Evolutionary conservation across 2,113 vertebrate species (phyloP).

Genomic region (Trachemys scripta): DNA sequence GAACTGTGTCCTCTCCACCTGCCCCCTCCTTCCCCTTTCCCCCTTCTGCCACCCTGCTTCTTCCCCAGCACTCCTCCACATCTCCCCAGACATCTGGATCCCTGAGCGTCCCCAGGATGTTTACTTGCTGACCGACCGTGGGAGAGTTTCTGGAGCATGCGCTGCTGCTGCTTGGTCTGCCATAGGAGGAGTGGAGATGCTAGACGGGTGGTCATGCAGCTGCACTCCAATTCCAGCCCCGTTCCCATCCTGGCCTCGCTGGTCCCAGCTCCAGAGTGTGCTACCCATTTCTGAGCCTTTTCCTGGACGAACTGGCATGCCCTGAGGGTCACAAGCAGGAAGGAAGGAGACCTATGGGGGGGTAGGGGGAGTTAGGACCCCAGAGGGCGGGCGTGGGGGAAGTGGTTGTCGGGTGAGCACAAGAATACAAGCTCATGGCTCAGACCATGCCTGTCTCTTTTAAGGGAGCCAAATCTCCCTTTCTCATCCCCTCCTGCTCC

Average conservation of each 20-base stretch:
- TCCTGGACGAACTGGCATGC: not conserved
- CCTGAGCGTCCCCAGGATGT: not conserved
- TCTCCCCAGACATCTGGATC: not conserved
- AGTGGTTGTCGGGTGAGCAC: not conserved
- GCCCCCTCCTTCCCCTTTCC: not conserved
- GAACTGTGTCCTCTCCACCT: not conserved
- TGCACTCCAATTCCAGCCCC: not conserved
- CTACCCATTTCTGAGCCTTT: not conserved
- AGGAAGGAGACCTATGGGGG: not conserved
- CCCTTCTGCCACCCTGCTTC: not conserved
- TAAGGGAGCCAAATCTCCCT: not conserved
- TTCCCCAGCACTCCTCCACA: not conserved
- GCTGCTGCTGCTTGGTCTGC: not conserved
- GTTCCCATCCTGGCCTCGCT: not conserved
- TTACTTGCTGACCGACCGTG: constrained; percentile 41
- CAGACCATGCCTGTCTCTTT: not conserved
- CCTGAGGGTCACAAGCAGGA: not conserved
- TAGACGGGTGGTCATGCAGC: not conserved
- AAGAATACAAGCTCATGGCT: not conserved
- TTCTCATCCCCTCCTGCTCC: not conserved
- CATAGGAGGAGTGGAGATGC: not conserved
- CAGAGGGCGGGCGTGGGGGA: rapidly evolving
- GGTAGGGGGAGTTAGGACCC: not conserved
- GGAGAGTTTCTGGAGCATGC: constrained; percentile 48
- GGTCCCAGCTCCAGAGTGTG: not conserved